Evolutionary conservation across 2,797 vertebrate species (phyloP).

Genomic region (Microhierax caerulescens): DNA sequence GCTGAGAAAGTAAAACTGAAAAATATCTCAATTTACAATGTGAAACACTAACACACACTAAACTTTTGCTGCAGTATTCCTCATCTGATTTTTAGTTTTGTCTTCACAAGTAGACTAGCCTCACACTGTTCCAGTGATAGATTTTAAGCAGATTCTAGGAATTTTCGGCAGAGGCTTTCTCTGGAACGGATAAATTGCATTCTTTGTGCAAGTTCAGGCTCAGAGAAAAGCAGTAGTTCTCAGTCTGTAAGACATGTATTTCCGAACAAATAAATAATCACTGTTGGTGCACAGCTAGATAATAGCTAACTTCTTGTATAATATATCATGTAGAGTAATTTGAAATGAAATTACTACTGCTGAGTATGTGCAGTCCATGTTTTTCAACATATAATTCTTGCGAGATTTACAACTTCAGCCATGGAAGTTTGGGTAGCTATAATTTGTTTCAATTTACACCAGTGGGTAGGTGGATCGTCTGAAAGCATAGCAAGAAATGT

Average conservation of each 20-base stretch:
- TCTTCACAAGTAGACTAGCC: neutral
- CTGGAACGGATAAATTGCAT: neutral
- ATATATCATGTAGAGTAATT: slow-evolving; percentile 30
- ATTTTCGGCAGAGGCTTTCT: neutral
- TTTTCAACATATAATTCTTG: neutral
- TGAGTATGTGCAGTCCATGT: neutral
- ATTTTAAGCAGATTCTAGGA: neutral
- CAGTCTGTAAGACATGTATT: slow-evolving; percentile 10
- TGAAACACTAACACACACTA: neutral
- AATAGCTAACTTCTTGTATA: slow-evolving; percentile 19
- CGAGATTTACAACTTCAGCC: neutral
- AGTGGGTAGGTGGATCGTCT: neutral
- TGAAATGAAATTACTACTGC: slow-evolving; percentile 26
- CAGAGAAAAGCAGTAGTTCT: slow-evolving; percentile 19
- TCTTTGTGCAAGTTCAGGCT: slow-evolving; percentile 8
- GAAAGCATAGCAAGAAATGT: neutral
- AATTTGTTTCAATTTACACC: neutral
- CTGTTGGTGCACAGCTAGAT: neutral
- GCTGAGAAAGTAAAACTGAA: neutral
- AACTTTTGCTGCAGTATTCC: neutral
- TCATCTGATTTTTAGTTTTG: neutral
- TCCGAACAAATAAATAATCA: slow-evolving; percentile 58
- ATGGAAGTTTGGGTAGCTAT: neutral
- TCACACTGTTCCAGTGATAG: neutral
- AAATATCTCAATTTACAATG: neutral